Conservation (phyloP, 1,140 invertebrate species). For the Leptopilina boulardi region DNA sequence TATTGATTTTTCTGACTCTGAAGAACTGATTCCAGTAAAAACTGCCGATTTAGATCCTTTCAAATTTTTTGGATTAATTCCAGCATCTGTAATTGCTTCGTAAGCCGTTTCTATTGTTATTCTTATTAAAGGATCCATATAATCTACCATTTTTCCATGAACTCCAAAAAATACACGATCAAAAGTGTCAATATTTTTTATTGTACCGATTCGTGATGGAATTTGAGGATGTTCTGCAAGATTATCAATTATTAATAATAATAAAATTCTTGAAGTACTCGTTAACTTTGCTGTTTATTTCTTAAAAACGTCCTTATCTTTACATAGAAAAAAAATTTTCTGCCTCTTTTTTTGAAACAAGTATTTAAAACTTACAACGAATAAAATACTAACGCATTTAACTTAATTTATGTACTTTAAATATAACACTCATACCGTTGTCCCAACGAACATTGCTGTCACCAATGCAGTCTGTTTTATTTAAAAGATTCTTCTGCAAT, state of each 20-base stretch:
- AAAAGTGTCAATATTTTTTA: constrained; percentile 65
- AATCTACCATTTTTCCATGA: constrained; percentile 73
- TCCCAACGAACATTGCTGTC: background rate
- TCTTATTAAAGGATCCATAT: constrained; percentile 77
- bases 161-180: constrained; percentile 79
- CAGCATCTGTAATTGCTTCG: constrained; percentile 71
- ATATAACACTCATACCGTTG: background rate
- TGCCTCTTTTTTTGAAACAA: too few relatives aligned
- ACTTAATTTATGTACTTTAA: background rate
- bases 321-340: too few relatives aligned
- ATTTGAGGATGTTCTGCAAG: background rate
- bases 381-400: too few relatives aligned
- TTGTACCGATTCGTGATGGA: constrained; percentile 36
- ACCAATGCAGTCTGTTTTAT: background rate
- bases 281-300: too few relatives aligned
- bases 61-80: constrained; percentile 61
- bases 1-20: constrained; percentile 79
- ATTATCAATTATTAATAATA: too few relatives aligned
- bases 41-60: constrained; percentile 85
- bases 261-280: too few relatives aligned
- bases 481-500: background rate
- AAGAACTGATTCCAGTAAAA: constrained; percentile 84
- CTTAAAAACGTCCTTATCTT: too few relatives aligned
- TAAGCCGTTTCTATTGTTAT: constrained; percentile 74
- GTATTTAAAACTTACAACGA: too few relatives aligned